A percentile compares a stretch with the other conserved stretches of the same genome.
Evolutionary conservation across 92 coral and sea anemone genomes (phyloP).

Genomic region (Palythoa grandiflora): DNA sequence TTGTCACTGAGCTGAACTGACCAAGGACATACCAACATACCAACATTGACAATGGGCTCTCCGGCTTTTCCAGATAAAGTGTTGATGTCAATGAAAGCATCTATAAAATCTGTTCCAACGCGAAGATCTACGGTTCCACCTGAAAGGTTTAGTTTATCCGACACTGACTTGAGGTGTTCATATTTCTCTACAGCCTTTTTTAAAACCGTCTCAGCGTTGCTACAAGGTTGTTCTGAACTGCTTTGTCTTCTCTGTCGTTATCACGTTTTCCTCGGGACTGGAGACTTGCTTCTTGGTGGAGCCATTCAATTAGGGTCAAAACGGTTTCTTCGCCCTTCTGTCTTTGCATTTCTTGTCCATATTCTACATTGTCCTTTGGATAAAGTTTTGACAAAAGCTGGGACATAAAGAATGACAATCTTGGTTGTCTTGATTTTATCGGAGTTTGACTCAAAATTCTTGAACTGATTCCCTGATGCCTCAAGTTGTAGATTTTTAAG

Average conservation of each 20-base stretch:
- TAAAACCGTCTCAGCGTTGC: constrained; percentile 60
- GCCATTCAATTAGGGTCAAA: constrained; percentile 59
- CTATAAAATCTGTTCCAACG: constrained; percentile 70
- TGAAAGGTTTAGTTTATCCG: constrained; percentile 50
- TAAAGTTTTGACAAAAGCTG: constrained; percentile 67
- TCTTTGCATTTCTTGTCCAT: constrained; percentile 72
- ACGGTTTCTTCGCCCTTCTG: constrained; percentile 63
- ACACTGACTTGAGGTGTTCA: constrained; percentile 55
- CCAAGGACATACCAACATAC: constrained; percentile 64
- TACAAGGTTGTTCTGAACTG: constrained; percentile 52
- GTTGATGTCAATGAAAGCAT: constrained; percentile 68
- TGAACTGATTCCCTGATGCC: neutral
- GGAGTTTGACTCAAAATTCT: constrained; percentile 14
- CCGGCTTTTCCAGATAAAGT: constrained; percentile 39
- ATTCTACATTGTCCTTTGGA: constrained; percentile 60
- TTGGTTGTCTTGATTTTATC: neutral
- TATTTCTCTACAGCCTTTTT: constrained; percentile 54
- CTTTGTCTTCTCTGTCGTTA: neutral
- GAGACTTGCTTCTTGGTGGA: constrained; percentile 68
- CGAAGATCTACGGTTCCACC: constrained; percentile 77
- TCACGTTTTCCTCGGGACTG: constrained; percentile 62
- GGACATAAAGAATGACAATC: constrained; percentile 69
- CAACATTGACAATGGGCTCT: constrained; percentile 63
- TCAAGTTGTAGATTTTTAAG: too few species aligned
- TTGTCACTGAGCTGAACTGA: constrained; percentile 14